Base-by-base conservation (phyloP, 1,140 invertebrate species). In the Chironomus striatipennis region DNA sequence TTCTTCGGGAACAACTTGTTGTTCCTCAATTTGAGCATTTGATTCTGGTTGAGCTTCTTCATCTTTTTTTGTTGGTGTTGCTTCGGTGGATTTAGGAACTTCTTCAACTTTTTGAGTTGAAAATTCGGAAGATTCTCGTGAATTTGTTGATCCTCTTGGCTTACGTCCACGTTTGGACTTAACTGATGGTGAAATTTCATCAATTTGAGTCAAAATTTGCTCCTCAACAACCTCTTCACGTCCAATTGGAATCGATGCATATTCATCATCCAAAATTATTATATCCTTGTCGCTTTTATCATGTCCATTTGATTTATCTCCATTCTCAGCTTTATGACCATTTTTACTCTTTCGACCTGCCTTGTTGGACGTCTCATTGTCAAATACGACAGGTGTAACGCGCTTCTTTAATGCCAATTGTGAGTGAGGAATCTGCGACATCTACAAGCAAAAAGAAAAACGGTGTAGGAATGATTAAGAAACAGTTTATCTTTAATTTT, bases 361-460 rank as follows among this genome's bases (percentile, higher is more conserved):
- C 10, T 12, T 70, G 18, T 18, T 70, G 18, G n/a, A 9, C 18
- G n/a, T 20, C 18, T 70, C 20, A 70, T 17, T 67, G 4, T 15
- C 18, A 12, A 20, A 9, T 3, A 2, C 7, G 7, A 20, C 65
- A 21, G 17, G 17, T 70, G 65, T 57, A 18, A 18, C 18, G 1
- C 65, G 65, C 18, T 70, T 70, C 18, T 70, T 70, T 12, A 70
- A 7, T 70, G 65, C 65, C 18, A 70, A 70, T 70, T 70, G 65
- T 5, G 65, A 70, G 7, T 21, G 65, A 20, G 65, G 20, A 70
- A 70, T 70, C 18, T 70, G 65, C 17, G 65, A 70, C 65, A 70
- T 70, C 65, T 70, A 70, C 6, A 70, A 70, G 18, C 2, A 20
- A 20, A 70, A 20, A 20, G 20, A 70, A 70, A 70, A 20, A 70